Conservation (phyloP, 2,888 invertebrate genomes). For the Amblyteles armatorius region DNA sequence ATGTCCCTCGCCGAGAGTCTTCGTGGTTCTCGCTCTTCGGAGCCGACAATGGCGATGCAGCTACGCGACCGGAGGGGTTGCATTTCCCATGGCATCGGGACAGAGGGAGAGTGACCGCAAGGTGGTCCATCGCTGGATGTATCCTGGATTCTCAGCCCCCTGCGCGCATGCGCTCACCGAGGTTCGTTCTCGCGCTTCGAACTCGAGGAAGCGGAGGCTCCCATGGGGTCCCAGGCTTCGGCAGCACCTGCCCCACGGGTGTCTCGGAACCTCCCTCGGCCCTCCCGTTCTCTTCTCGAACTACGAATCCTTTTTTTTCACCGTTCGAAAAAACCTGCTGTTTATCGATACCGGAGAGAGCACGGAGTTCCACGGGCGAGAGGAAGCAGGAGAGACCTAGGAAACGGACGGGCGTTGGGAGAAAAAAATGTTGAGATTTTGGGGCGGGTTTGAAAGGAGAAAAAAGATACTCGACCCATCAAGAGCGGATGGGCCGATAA, state of each 20-base stretch:
- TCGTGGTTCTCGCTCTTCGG: slow-evolving; percentile 27
- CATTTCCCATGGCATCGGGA: slow-evolving; percentile 79
- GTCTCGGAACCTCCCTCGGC: slow-evolving; percentile 11
- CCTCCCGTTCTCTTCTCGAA: not conserved
- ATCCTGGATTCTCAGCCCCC: slow-evolving; percentile 76
- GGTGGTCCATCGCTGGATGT: slow-evolving; percentile 77
- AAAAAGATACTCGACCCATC: not conserved
- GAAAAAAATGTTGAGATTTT: not conserved
- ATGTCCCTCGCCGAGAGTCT: slow-evolving; percentile 39
- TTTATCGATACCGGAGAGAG: slow-evolving; percentile 24
- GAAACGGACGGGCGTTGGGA: slow-evolving; percentile 14
- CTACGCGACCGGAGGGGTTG: slow-evolving; percentile 71
- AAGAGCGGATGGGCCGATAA: slow-evolving; percentile 1
- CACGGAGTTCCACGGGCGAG: not conserved
- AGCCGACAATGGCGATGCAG: slow-evolving; percentile 47
- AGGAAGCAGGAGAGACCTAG: not conserved
- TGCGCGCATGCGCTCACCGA: slow-evolving; percentile 52
- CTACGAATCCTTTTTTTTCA: slow-evolving; percentile 43
- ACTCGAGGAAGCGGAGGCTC: slow-evolving; percentile 45
- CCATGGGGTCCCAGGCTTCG: slow-evolving; percentile 57
- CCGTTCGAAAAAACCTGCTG: not conserved
- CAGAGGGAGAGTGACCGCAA: slow-evolving; percentile 79
- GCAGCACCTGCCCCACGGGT: slow-evolving; percentile 57
- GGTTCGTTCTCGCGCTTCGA: slow-evolving; percentile 44
- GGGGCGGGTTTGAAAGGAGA: not conserved